Evolutionary conservation across 2,113 vertebrate genomes (phyloP).

Genomic region (Semnopithecus entellus): DNA sequence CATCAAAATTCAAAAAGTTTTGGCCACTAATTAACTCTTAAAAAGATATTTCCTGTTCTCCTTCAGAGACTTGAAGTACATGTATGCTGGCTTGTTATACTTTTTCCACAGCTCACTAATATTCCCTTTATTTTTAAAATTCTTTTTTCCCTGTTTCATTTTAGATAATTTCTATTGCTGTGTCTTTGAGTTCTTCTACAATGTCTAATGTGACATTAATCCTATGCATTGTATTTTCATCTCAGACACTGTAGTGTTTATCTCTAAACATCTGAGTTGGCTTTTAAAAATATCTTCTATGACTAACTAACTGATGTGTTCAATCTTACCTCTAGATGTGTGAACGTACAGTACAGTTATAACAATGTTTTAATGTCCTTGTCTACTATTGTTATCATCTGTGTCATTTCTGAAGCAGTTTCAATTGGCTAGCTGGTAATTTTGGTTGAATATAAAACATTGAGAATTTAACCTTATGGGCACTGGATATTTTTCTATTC

Average conservation of each 20-base stretch:
- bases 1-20: neutral
- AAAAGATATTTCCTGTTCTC: neutral
- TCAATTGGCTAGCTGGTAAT: neutral
- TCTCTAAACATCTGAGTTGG: constrained; percentile 1
- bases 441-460: neutral
- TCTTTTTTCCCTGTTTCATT: neutral
- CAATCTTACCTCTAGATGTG: constrained; percentile 6
- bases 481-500: neutral
- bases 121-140: neutral
- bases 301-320: neutral
- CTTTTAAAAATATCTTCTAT: neutral
- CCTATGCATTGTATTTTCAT: neutral
- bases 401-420: constrained; percentile 6
- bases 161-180: neutral
- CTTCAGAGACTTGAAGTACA: neutral
- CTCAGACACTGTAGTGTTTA: neutral
- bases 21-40: neutral
- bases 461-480: neutral
- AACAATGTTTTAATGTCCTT: neutral
- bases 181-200: neutral
- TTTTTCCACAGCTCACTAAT: neutral
- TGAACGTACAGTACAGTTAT: neutral
- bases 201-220: neutral
- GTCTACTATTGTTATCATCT: neutral
- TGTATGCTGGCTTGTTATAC: neutral